phyloP scores from a whole-genome alignment of 2,888 invertebrate species.

The Coecobrya sp. region DNA sequence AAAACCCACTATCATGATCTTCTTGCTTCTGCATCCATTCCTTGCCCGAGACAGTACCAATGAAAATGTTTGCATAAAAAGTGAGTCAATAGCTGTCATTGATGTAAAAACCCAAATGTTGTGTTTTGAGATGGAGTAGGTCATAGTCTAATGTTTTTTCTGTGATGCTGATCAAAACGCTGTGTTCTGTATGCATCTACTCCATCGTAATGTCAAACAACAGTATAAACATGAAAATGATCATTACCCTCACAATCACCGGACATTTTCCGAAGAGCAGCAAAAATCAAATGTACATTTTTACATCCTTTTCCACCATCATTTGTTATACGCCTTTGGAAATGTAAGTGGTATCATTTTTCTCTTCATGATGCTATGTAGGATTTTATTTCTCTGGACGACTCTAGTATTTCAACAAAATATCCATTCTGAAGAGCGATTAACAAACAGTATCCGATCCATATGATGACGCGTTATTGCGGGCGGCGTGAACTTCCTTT shows the following conservation, averaged over 20 bases:
- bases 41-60: neutral
- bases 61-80: conserved; percentile 6
- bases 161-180: neutral
- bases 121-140: conserved; percentile 20
- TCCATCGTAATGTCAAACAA: neutral
- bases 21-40: neutral
- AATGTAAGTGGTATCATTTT: neutral
- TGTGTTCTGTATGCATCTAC: neutral
- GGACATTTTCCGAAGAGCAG: neutral
- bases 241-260: neutral
- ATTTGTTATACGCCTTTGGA: neutral
- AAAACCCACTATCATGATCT: too few relatives aligned
- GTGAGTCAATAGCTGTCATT: conserved; percentile 19
- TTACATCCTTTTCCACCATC: neutral
- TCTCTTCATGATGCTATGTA: neutral
- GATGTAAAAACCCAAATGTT: neutral
- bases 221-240: neutral
- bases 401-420: neutral
- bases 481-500: conserved; percentile 16
- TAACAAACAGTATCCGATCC: conserved; percentile 14
- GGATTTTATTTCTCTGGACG: neutral
- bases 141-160: neutral
- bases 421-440: neutral
- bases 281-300: neutral
- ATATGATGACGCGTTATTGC: neutral